A percentile compares a stretch with the other conserved stretches of the same genome.
These are phyloP conservation scores for Drosophila funebris DNA, from an alignment of 1,140 invertebrate genomes.

Conservation along the genomic window DNA sequence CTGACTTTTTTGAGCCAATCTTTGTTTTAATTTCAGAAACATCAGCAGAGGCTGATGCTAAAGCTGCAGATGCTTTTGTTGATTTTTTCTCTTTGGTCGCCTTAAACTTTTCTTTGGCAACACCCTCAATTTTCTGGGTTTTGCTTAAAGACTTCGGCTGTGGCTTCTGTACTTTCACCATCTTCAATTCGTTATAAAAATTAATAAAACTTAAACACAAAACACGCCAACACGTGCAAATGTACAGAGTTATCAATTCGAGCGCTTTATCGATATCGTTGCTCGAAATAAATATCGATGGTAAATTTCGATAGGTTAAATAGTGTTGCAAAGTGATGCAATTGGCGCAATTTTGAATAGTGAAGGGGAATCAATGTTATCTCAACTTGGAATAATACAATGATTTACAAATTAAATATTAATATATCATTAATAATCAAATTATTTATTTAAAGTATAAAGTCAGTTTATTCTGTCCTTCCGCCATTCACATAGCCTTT, in stretches of 20 bases:
- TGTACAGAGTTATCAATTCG: slow-evolving; percentile 7
- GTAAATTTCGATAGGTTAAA: not conserved
- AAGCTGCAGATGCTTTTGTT: not conserved
- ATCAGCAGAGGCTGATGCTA: not conserved
- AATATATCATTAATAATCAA: too few species aligned
- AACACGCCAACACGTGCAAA: slow-evolving; percentile 49
- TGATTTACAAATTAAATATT: too few species aligned
- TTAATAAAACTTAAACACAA: slow-evolving; percentile 45
- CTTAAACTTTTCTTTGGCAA: slow-evolving; percentile 57
- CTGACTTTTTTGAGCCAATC: not conserved
- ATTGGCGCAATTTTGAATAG: not conserved
- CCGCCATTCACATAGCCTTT: not conserved
- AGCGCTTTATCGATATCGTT: not conserved
- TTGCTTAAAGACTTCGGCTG: slow-evolving; percentile 65
- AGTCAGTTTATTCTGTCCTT: not conserved
- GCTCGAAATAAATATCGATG: not conserved
- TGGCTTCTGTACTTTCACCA: slow-evolving; percentile 74
- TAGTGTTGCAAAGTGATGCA: not conserved
- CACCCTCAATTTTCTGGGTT: slow-evolving; percentile 39
- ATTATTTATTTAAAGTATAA: not conserved
- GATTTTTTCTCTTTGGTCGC: slow-evolving; percentile 41
- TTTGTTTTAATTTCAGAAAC: slow-evolving; percentile 14
- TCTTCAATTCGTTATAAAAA: slow-evolving; percentile 23
- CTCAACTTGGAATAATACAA: too few species aligned
- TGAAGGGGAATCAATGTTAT: not conserved